Conservation (phyloP, 2,888 invertebrate species). For the Dorcus hopei region DNA sequence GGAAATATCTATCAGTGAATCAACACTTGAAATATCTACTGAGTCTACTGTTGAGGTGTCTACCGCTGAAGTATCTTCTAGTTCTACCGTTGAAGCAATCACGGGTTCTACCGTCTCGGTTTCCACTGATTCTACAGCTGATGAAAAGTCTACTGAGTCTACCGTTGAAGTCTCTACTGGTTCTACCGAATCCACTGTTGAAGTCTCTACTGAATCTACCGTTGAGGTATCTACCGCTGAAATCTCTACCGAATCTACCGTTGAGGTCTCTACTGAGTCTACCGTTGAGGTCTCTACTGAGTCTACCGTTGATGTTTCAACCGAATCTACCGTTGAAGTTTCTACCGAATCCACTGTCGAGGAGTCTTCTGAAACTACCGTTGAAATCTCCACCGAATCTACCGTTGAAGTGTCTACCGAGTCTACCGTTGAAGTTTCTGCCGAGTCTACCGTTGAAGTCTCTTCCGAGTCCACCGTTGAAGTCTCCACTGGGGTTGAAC, state of each 20-base stretch:
- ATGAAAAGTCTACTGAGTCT: not conserved
- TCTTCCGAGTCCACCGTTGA: constrained; percentile 6
- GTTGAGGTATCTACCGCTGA: not conserved
- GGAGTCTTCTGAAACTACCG: constrained; percentile 2
- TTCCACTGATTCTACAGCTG: constrained; percentile 8
- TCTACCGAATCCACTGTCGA: constrained; percentile 4
- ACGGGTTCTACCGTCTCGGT: constrained; percentile 2
- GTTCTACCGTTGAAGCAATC: not conserved
- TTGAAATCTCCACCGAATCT: constrained; percentile 13
- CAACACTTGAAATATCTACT: not conserved
- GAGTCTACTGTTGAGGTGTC: not conserved
- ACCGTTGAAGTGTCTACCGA: constrained; percentile 6
- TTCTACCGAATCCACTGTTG: constrained; percentile 9
- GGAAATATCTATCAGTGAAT: no score
- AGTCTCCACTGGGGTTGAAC: constrained; percentile 11
- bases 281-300: not conserved
- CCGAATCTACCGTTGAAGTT: constrained; percentile 9
- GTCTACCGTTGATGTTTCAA: constrained; percentile 7
- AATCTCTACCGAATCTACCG: constrained; percentile 1
- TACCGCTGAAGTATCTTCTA: not conserved
- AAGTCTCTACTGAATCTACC: constrained; percentile 4
- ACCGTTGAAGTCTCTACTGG: not conserved
- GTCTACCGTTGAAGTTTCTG: not conserved
- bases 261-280: constrained; percentile 13
- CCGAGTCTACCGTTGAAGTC: constrained; percentile 9